Percentiles rank a stretch among this genome's conserved stretches.
phyloP scores from a whole-genome alignment of 2,113 vertebrate species.

The Haemorhous mexicanus region DNA sequence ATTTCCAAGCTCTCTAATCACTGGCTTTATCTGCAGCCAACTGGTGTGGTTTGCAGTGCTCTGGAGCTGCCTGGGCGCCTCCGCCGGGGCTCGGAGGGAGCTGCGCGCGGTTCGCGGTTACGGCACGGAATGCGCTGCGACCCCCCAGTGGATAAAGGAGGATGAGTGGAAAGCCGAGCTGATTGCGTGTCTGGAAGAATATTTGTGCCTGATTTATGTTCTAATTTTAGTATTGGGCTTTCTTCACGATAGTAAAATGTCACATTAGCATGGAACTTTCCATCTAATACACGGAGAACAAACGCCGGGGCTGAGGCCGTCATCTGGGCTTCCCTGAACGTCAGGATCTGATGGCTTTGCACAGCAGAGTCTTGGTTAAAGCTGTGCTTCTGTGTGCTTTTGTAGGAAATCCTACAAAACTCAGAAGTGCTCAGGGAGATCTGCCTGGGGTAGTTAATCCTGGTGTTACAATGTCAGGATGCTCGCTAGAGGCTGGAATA shows the following conservation, averaged over 20 bases:
- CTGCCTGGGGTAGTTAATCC: accelerated
- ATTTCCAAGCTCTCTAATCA: not conserved
- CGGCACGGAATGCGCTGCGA: not conserved
- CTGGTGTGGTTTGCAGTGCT: not conserved
- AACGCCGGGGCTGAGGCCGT: not conserved
- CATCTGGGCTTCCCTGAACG: not conserved
- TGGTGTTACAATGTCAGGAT: accelerated
- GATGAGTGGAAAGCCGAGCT: constrained; percentile 52
- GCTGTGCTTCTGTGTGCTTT: not conserved
- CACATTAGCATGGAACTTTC: constrained; percentile 70
- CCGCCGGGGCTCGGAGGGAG: not conserved
- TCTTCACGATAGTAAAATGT: constrained; percentile 65
- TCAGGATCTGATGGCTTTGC: not conserved
- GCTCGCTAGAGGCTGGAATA: not conserved
- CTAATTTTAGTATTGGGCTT: constrained; percentile 69
- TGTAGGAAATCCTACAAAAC: not conserved
- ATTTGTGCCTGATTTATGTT: constrained; percentile 72
- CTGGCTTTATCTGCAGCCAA: not conserved
- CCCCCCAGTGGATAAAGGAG: constrained; percentile 17
- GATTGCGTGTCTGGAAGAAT: constrained; percentile 60
- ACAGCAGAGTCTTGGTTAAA: not conserved
- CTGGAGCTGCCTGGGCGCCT: not conserved
- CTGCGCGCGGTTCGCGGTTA: not conserved
- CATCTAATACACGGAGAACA: constrained; percentile 15
- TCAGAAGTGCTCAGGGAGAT: not conserved